A percentile compares a stretch with the other conserved stretches of the same genome.
phyloP scores from a whole-genome alignment of 2,797 vertebrate species.

The Alca torda region DNA sequence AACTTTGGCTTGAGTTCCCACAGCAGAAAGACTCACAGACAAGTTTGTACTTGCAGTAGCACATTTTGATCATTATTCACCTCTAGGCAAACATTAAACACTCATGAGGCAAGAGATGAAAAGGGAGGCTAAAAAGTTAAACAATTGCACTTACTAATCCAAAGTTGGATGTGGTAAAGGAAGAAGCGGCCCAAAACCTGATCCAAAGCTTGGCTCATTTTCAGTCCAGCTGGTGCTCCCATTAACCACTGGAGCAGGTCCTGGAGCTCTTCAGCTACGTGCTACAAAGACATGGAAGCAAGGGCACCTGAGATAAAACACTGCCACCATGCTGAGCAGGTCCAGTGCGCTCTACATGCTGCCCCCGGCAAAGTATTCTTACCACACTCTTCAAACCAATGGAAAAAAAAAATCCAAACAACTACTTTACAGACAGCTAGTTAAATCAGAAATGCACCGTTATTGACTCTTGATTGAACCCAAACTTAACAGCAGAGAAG shows the following conservation, averaged over 20 bases:
- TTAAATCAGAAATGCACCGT: not conserved
- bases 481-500: not conserved
- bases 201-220: constrained; percentile 96
- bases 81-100: constrained; percentile 29
- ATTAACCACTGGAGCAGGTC: constrained; percentile 95
- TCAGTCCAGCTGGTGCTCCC: constrained; percentile 95
- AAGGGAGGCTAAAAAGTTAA: not conserved
- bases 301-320: not conserved
- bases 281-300: constrained; percentile 71
- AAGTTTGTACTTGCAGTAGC: constrained; percentile 20
- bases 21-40: constrained; percentile 34
- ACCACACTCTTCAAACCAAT: not conserved
- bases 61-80: constrained; percentile 17
- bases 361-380: not conserved
- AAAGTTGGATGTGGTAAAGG: constrained; percentile 97
- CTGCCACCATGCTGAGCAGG: not conserved
- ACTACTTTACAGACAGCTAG: not conserved
- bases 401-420: not conserved
- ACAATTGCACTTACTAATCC: constrained; percentile 90
- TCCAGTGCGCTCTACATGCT: not conserved
- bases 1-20: constrained; percentile 33
- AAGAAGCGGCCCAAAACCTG: constrained; percentile 97
- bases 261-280: constrained; percentile 88
- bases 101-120: constrained; percentile 3
- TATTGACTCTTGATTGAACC: not conserved